These are phyloP conservation scores for Novumbra hubbsi DNA, from an alignment of 2,797 vertebrate genomes.

Conservation along the genomic window DNA sequence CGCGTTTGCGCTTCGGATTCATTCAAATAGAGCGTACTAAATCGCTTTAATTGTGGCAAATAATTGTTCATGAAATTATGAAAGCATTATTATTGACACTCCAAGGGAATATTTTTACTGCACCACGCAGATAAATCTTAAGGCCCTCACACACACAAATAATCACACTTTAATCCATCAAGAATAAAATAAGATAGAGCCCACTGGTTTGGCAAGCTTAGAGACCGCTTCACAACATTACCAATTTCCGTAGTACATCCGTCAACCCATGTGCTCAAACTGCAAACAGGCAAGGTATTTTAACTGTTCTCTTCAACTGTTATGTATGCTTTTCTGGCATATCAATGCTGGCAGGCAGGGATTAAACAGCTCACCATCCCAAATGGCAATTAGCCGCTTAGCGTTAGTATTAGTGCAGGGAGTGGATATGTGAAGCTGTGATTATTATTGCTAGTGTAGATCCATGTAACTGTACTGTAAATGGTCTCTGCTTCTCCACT, in stretches of 20 bases:
- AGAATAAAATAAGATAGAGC: constrained; percentile 1
- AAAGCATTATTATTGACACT: constrained; percentile 54
- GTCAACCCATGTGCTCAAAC: not conserved
- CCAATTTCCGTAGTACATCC: not conserved
- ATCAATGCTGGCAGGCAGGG: constrained; percentile 38
- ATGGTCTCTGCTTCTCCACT: constrained; percentile 4
- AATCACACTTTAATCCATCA: not conserved
- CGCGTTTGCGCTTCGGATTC: not conserved
- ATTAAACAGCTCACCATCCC: constrained; percentile 34
- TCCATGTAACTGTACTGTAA: constrained; percentile 4
- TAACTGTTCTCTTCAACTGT: not conserved
- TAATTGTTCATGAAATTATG: constrained; percentile 46
- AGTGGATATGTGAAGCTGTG: no score
- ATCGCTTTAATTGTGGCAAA: constrained; percentile 49
- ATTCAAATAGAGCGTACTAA: constrained; percentile 31
- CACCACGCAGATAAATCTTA: constrained; percentile 26
- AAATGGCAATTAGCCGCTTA: constrained; percentile 47
- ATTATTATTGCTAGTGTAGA: not conserved
- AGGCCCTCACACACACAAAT: not conserved
- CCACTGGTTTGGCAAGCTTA: not conserved
- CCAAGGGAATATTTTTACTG: constrained; percentile 40
- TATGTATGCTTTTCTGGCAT: constrained; percentile 19
- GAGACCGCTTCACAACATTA: not conserved
- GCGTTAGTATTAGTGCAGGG: constrained; percentile 32
- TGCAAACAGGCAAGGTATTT: constrained; percentile 3